Conservation (phyloP, 2,113 vertebrate genomes). For the Acrocephalus kingi region DNA sequence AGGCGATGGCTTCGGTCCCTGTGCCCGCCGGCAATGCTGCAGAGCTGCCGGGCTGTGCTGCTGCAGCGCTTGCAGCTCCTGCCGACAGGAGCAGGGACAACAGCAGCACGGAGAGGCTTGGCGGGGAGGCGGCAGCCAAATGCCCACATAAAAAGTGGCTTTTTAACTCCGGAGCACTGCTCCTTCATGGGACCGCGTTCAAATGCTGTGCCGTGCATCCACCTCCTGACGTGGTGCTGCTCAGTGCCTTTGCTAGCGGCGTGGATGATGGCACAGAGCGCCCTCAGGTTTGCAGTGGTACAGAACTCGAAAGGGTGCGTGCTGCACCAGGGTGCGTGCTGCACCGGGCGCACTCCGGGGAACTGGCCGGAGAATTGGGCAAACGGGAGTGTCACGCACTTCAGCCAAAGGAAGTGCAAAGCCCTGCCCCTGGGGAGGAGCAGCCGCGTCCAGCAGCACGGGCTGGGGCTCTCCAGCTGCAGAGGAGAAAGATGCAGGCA, state of each 20-base stretch:
- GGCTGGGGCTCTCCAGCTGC: neutral
- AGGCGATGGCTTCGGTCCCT: neutral
- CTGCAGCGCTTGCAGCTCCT: neutral
- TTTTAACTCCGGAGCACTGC: neutral
- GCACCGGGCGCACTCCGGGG: too few relatives aligned
- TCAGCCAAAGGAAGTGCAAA: neutral
- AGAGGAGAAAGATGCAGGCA: neutral
- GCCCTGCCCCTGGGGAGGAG: neutral
- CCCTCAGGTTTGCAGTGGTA: neutral
- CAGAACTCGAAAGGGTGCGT: neutral
- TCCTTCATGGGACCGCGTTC: neutral
- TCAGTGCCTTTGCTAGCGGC: neutral
- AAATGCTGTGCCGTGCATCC: neutral
- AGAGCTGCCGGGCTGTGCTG: neutral
- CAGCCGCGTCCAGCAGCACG: neutral
- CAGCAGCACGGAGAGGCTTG: neutral
- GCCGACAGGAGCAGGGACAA: neutral
- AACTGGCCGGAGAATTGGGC: neutral
- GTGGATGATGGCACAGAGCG: neutral
- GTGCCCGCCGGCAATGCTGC: neutral
- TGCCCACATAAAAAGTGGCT: neutral
- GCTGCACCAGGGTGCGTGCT: neutral
- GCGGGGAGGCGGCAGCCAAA: neutral
- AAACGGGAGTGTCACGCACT: neutral
- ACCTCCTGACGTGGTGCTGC: neutral